Evolutionary conservation across 2,797 vertebrate genomes (phyloP), one percentile per base, ranked within the genome.

Genomic region (Tiaroga cobitis): DNA sequence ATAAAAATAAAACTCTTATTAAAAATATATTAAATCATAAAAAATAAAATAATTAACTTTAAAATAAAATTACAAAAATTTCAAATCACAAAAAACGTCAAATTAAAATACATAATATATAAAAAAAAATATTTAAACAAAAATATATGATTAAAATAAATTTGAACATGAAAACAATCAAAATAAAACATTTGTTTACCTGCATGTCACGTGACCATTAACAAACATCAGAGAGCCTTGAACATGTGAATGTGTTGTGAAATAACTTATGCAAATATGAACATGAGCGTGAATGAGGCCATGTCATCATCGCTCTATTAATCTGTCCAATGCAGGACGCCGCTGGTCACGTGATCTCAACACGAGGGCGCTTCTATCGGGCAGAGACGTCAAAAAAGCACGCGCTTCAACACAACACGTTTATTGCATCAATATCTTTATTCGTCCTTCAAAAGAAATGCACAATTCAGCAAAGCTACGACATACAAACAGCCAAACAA

Each of bases 341-440:
- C 29, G 63, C 63, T 21, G 65, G 2, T 11, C 32, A 68, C 9
- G 4, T 59, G 56, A 59, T 24, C 54, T 54, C 51, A 54, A 51
- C 49, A 5, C 15, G 43, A 46, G 37, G 37, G 41, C 41, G 3
- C 11, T 43, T 43, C 41, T 4, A 15, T 46, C 43, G 51, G 18
- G 19, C 49, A 43, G 10, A 43, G 43, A 13, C 43, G 41, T 10
- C 9, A 51, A 54, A 8, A 3, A 37, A 84, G 6, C 24, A 68
- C 2, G 13, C 19, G 56, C 37, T 34, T 65, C n/a, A 61, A 65
- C 56, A 81, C 26, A 63, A 29, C 43, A 70, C 18, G 11, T 73
- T 96, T 97, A 96, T 97, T 97, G 97, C 96, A 96, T 91, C 95
- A 92, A 94, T 95, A 94, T 96, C 92, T 97, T 97, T 93, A 94